A percentile compares a stretch with the other conserved stretches of the same genome.
Conservation (phyloP, 1,140 invertebrate species). For the Rhopalosiphum padi region DNA sequence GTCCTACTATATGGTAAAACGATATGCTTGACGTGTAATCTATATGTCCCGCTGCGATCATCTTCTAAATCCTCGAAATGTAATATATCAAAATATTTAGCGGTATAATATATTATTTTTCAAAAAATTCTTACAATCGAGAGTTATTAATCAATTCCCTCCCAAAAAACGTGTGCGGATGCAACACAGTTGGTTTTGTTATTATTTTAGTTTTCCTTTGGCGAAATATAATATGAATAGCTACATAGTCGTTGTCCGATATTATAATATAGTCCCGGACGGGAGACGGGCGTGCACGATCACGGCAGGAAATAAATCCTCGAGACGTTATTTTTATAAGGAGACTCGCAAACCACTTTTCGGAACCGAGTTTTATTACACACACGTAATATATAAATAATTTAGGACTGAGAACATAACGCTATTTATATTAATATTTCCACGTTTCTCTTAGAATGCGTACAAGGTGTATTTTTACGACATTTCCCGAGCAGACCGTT, state of each 20-base stretch:
- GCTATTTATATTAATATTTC: neutral
- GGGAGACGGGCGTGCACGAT: conserved; percentile 21
- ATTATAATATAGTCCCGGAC: neutral
- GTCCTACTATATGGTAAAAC: neutral
- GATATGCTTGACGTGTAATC: conserved; percentile 50
- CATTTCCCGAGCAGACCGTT: neutral
- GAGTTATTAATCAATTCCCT: conserved; percentile 48
- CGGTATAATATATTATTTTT: conserved; percentile 33
- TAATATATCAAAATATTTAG: conserved; percentile 52
- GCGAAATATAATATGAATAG: conserved; percentile 2
- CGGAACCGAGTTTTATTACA: conserved; percentile 18
- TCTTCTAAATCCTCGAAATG: neutral
- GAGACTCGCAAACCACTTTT: conserved; percentile 24
- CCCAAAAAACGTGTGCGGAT: neutral
- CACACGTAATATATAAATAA: neutral
- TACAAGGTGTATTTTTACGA: neutral
- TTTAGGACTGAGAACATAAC: neutral
- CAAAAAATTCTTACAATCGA: neutral
- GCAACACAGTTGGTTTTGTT: neutral
- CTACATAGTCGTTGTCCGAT: neutral
- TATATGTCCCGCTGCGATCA: conserved; percentile 44
- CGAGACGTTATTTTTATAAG: neutral
- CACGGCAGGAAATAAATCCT: conserved; percentile 44
- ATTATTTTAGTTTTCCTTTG: conserved; percentile 9
- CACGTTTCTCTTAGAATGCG: neutral